Base-by-base conservation (phyloP, 2,888 invertebrate species). In the Deilephila elpenor region DNA sequence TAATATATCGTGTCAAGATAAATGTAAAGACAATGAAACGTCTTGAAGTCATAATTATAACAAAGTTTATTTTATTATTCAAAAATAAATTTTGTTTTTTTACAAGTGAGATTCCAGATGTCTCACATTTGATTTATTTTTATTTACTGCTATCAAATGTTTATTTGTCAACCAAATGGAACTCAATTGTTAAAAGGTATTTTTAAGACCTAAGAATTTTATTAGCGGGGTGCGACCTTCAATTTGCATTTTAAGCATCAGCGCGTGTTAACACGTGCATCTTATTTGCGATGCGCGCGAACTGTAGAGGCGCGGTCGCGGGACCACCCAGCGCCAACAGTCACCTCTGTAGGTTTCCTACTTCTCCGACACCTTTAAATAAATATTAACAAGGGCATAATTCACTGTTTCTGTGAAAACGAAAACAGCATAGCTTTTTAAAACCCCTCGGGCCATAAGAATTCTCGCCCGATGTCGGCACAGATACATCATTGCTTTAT, bases 201-300 rank as follows among this genome's bases (percentile, higher is more conserved):
- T 62, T 25, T 37, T 29, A 56, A 72, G 32, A 34, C 56, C 34
- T 20, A 82, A 64, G 77, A 76, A 75, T 81, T 77, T 83, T 81
- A 76, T 74, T 75, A 67, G 71, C 71, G 64, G 75, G 78, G 76
- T 75, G 71, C 78, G 78, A 80, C 79, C 80, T 83, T 78, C 79
- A 77, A 84, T 85, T 86, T 82, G 84, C 83, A 84, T 80, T 81
- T 82, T 78, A 79, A 83, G 79, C 80, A 64, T 53, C 77, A 80
- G 78, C 79, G n/a, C 60, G 70, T 70, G 70, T 70, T 78, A 79
- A 80, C 78, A 73, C 76, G 75, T 60, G 60, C 70, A 72, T 75
- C 80, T 84, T 82, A 81, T 85, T 85, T 82, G 78, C 78, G 83
- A 82, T 82, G 81, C 78, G 79, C 77, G 79, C 78, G 78, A 75